Base-by-base conservation (phyloP, 2,113 vertebrate genomes). In the Nannobrachium achirus region DNA sequence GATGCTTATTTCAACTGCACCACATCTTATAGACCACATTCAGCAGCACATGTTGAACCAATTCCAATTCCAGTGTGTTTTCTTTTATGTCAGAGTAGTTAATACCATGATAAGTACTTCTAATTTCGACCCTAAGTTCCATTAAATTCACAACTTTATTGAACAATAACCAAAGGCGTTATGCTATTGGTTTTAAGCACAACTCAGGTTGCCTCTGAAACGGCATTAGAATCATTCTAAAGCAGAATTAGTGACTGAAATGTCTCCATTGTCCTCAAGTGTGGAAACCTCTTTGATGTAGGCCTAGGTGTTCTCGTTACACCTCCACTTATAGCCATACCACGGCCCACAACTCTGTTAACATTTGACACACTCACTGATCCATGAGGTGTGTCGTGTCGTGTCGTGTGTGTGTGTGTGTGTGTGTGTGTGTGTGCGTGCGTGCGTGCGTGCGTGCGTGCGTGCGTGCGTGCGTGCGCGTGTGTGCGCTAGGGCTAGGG, bases 281-380 rank as follows among this genome's bases (percentile, higher is more conserved):
- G 44, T 63, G 50, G 59, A 53, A 10, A 10, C 51, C 44, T 42
- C 20, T 70, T 75, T 73, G 64, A 76, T 70, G 68, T 61, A 0
- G n/a, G n/a, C n/a, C n/a, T n/a, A n/a, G 10, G 52, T n/a, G 16
- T 41, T 62, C 51, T 68, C 63, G 52, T 70, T 39, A 58, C 15
- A 50, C 3, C 42, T 57, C 42, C 14, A 53, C 33, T 13, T 20
- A 33, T 33, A 10, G 15, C 10, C 10, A 39, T 50, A 50, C 33
- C 51, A 9, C 66, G 49, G 59, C 38, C 64, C 42, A 41, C 51
- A 51, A 25, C 51, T 63, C 61, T 66, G 19, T 73, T 42, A 62
- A 81, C 67, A 10, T 69, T 40, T 73, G 61, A 78, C 25, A 64
- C 40, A 1, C 55, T 70, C 45, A 4, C 50, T 45, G 69, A 75